Evolutionary conservation across 1,140 invertebrate species (phyloP).

Genomic region (Magallana gigas): DNA sequence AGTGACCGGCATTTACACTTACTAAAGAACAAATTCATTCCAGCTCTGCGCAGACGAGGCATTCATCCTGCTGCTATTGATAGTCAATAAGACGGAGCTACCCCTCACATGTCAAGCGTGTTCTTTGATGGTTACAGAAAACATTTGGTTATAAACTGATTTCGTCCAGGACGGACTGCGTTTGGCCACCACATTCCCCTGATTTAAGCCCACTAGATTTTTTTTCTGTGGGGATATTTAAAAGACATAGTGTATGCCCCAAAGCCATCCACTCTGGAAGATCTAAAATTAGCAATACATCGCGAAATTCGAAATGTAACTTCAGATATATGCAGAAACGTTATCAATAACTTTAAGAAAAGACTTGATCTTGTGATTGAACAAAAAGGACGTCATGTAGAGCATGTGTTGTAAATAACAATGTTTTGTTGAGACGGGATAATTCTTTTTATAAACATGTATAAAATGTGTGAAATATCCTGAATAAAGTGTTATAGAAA

Average conservation of each 20-base stretch:
- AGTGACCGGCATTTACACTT: not conserved
- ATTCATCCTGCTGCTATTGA: not conserved
- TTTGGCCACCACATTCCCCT: slow-evolving; percentile 17
- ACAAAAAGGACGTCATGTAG: not conserved
- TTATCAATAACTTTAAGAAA: slow-evolving; percentile 2
- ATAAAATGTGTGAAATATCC: not conserved
- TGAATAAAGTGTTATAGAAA: not conserved
- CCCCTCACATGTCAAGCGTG: not conserved
- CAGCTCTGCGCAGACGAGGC: not conserved
- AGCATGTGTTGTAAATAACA: not conserved
- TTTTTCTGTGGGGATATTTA: not conserved
- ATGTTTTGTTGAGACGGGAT: not conserved
- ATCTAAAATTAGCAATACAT: slow-evolving; percentile 6
- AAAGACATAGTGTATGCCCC: not conserved
- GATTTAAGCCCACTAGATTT: not conserved
- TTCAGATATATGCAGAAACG: not conserved
- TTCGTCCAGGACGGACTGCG: slow-evolving; percentile 1
- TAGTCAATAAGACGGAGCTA: not conserved
- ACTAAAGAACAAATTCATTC: not conserved
- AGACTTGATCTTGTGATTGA: not conserved
- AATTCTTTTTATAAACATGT: not conserved
- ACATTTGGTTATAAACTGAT: not conserved
- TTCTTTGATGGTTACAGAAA: not conserved
- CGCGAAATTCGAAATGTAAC: not conserved
- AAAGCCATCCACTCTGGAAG: not conserved